These are phyloP conservation scores for Alentia gelatinosa DNA, from an alignment of 2,888 invertebrate species.

Conservation along the genomic window DNA sequence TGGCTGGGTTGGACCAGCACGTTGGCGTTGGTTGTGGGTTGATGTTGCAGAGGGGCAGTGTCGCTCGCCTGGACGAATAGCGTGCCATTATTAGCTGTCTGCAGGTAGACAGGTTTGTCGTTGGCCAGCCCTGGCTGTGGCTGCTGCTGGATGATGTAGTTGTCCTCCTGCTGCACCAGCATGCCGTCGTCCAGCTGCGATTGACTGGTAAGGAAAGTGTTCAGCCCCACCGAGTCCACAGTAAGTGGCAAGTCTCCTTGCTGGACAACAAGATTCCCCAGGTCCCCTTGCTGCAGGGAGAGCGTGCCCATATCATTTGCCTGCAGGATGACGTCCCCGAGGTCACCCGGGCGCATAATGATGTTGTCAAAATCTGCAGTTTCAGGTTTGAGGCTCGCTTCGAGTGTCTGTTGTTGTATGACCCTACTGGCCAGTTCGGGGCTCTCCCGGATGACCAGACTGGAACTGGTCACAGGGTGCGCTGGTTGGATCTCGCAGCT, in stretches of 20 bases:
- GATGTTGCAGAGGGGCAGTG: not conserved
- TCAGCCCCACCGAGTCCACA: not conserved
- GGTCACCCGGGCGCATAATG: constrained; percentile 27
- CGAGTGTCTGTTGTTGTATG: not conserved
- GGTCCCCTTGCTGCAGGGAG: not conserved
- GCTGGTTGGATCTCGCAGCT: not conserved
- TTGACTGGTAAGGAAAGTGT: not conserved
- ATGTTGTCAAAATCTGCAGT: constrained; percentile 8
- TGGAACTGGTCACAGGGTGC: not conserved
- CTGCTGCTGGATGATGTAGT: constrained; percentile 20
- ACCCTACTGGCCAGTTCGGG: not conserved
- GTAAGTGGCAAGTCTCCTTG: not conserved
- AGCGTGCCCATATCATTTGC: not conserved
- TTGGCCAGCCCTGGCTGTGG: not conserved
- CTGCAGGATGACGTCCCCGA: constrained; percentile 9
- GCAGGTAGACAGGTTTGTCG: not conserved
- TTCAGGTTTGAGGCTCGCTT: not conserved
- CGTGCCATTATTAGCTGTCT: not conserved
- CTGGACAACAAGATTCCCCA: not conserved
- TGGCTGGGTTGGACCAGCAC: not conserved
- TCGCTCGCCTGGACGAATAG: not conserved
- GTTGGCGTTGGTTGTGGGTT: not conserved
- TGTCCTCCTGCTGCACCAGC: constrained; percentile 12
- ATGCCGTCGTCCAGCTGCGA: not conserved
- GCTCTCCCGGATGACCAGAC: not conserved